Evolutionary conservation across 1,140 invertebrate species (phyloP), one percentile per base, ranked within the genome.

Genomic region (Drosophila micromelanica): DNA sequence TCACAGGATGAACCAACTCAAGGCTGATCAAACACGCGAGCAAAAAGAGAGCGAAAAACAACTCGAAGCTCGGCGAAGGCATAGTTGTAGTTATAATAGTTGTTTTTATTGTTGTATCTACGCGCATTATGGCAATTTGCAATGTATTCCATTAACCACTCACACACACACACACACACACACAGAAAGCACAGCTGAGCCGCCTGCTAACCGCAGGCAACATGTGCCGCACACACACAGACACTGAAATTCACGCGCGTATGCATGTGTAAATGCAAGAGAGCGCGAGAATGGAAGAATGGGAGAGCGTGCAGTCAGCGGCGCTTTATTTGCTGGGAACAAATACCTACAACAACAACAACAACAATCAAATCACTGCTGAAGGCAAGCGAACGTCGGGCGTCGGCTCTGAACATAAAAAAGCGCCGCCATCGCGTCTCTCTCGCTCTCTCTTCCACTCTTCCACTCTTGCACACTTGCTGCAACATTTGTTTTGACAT

Each of bases 251-350:
- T 54, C 45, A 38, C 68, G 40, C 32, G 30, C 49, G 38, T 35
- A 9, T 43, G 48, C 11, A n/a, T 54, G 45, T 61, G 57, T 49
- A 62, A 52, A 23, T 52, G 51, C 23, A 9, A 13, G 27, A 8
- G 32, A 35, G 32, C 32, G 32, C 32, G 40, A 70, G 51, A 17
- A 23, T 7, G 13, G 55, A 60, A 37, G 42, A 54, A 30, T 12
- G 27, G 17, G 11, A 23, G 38, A 64, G 62, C 46, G 17, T 40
- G 27, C 45, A 51, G 68, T 51, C 32, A 56, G 56, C 52, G 40
- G 64, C 65, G 64, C 71, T 63, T 70, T 74, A 69, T 74, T 74
- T 74, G 72, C 67, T 70, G 72, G 72, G 72, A 74, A 74, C 72
- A 63, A 74, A 74, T 59, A 74, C 65, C 38, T 60, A 67, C 60